phyloP scores from a whole-genome alignment of 2,113 vertebrate genomes.

The Syngnathus scovelli region DNA sequence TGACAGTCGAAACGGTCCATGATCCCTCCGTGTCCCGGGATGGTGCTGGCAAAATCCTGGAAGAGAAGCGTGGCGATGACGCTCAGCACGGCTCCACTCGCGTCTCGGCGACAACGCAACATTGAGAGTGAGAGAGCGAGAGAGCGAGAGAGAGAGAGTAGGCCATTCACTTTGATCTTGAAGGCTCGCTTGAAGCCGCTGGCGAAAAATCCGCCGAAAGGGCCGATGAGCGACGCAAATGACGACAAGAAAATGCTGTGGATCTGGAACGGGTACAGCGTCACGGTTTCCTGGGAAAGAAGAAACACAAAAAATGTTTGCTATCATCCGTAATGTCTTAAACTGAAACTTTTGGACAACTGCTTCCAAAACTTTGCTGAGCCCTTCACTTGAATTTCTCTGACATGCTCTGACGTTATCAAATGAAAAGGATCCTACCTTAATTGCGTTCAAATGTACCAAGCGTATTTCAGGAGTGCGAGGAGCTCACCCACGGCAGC shows the following conservation, averaged over 20 bases:
- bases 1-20: constrained; percentile 99
- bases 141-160: too few species aligned
- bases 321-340: background rate
- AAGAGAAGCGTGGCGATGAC: background rate
- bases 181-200: constrained; percentile 98
- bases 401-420: too few species aligned
- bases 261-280: constrained; percentile 92
- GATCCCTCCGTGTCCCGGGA: constrained; percentile 95
- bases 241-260: constrained; percentile 92
- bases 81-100: background rate
- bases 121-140: background rate
- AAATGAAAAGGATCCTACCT: too few species aligned
- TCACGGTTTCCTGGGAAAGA: constrained; percentile 76
- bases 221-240: constrained; percentile 90
- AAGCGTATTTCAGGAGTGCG: too few species aligned
- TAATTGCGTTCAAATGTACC: too few species aligned
- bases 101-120: too few species aligned
- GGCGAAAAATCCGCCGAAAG: constrained; percentile 97
- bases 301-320: background rate
- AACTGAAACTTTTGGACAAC: too few species aligned
- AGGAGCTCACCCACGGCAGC: constrained; percentile 75
- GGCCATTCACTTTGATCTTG: constrained; percentile 85
- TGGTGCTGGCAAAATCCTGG: constrained; percentile 95
- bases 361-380: too few species aligned
- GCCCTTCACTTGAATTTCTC: too few species aligned